Base-by-base conservation (phyloP, 2,888 invertebrate genomes). In the Dendrolimus pini region DNA sequence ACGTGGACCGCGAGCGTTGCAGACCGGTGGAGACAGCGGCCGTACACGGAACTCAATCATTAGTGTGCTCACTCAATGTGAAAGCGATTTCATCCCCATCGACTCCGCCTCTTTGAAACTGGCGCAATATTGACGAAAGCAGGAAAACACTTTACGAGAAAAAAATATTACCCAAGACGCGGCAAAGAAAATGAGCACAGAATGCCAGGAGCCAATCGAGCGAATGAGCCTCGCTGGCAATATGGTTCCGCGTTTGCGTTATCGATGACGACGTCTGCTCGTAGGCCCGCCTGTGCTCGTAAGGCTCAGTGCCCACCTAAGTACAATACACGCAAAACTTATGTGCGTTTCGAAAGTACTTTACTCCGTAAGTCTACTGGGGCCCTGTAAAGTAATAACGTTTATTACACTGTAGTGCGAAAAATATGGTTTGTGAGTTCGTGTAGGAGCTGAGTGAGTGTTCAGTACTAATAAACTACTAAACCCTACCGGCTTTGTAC, bases 11-110 rank as follows among this genome's bases (percentile, higher is more conserved):
- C 62, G 67, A 65, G 62, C 67, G 65, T 65, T 60, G 61, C 59
- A 61, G 55, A 61, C 66, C 62, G 62, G 65, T 65, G 63, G 60
- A 64, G 63, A 62, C 62, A 61, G 65, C 60, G 64, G 60, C 64
- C 70, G 72, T 72, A 75, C 77, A 75, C 89, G 89, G 90, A 90
- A 89, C 89, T 85, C 83, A 79, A 87, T 90, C 90, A 89, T 90
- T 90, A 90, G 89, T 87, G 87, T 89, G 89, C 75, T 88, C 89
- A 86, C 83, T 89, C 89, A 77, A 85, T 84, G 83, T 79, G 86
- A 89, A 90, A 89, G 83, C 83, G 89, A 87, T 89, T 88, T 86
- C 82, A 82, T 81, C 84, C 85, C 77, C 74, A 70, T 77, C 80
- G 75, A 78, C 80, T 80, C 78, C 77, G 76, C 82, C 82, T 75